These are phyloP conservation scores for Dromiciops gliroides DNA, from an alignment of 2,113 vertebrate genomes.

Conservation along the genomic window DNA sequence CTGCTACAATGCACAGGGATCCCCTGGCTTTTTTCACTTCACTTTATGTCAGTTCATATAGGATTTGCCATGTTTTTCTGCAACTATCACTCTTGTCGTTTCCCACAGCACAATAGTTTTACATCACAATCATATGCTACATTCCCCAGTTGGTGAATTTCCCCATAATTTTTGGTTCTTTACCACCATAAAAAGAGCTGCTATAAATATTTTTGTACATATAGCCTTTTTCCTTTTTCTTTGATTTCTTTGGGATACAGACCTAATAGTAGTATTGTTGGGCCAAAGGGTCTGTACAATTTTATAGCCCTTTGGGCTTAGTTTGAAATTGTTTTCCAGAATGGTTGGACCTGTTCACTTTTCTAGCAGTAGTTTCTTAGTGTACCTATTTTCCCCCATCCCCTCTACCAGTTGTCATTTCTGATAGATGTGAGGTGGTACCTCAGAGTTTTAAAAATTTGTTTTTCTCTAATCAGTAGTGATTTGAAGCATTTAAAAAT, in stretches of 20 bases:
- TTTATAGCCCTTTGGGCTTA: not conserved
- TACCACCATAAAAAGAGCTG: not conserved
- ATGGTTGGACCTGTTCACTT: not conserved
- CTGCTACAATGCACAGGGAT: not conserved
- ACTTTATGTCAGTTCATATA: not conserved
- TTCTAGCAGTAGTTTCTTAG: not conserved
- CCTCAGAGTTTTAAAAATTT: not conserved
- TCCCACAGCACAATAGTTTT: not conserved
- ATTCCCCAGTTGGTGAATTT: not conserved
- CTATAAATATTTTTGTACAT: not conserved
- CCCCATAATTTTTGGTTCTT: not conserved
- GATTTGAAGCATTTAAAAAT: not conserved
- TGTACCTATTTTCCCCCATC: not conserved
- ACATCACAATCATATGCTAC: not conserved
- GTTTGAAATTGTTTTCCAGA: not conserved
- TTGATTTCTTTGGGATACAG: not conserved
- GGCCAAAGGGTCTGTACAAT: not conserved
- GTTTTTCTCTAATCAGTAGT: not conserved
- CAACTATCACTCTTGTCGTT: not conserved
- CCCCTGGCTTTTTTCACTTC: not conserved
- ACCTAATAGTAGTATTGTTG: not conserved
- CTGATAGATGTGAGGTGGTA: not conserved
- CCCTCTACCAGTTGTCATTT: not conserved
- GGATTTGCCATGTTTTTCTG: not conserved
- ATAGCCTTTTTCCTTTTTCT: not conserved